Conservation (phyloP, 2,113 vertebrate species). For the Steatornis caripensis region DNA sequence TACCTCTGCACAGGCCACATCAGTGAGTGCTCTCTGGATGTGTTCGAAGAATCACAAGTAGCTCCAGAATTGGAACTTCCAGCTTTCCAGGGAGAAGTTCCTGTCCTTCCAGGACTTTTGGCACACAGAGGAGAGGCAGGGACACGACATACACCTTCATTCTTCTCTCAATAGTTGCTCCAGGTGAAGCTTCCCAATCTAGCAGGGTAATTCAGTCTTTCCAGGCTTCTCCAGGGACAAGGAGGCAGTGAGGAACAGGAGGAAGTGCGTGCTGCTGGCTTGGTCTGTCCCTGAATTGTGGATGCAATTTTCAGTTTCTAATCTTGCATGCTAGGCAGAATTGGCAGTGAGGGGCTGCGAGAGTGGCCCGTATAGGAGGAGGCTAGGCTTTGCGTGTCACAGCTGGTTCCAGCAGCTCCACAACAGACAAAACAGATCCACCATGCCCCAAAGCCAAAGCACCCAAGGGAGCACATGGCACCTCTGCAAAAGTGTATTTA, state of each 20-base stretch:
- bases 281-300: not conserved
- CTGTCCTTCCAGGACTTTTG: not conserved
- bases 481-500: not conserved
- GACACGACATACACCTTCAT: not conserved
- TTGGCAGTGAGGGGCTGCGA: not conserved
- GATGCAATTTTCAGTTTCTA: not conserved
- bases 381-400: not conserved
- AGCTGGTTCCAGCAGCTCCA: not conserved
- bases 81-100: not conserved
- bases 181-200: not conserved
- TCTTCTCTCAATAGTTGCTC: not conserved
- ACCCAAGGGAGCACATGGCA: no score
- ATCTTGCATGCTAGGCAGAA: not conserved
- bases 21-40: not conserved
- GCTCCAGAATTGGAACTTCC: not conserved
- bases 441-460: not conserved
- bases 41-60: not conserved
- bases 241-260: not conserved
- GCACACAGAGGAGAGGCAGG: not conserved
- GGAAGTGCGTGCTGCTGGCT: not conserved
- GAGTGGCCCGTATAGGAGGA: not conserved
- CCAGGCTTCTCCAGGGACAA: not conserved
- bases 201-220: not conserved
- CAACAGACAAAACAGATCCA: not conserved
- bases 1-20: not conserved